A percentile compares a stretch with the other conserved stretches of the same genome.
phyloP scores from a whole-genome alignment of 2,888 invertebrate species.

The Petrolisthes manimaculis region DNA sequence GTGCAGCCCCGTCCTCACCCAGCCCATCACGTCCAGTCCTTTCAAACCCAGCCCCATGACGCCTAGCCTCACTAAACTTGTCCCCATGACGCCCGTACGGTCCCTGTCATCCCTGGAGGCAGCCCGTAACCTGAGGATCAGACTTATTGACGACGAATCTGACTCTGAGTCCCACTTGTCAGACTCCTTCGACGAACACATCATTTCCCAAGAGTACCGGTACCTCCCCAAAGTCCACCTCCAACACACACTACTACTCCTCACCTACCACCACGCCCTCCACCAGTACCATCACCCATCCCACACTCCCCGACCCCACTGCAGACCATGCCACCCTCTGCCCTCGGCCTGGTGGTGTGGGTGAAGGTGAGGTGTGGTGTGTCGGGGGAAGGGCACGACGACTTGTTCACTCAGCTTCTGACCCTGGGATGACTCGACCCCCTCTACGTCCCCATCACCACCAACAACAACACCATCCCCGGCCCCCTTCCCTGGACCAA shows the following conservation, averaged over 20 bases:
- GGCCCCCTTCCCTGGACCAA: slow-evolving; percentile 35
- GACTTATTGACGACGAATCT: slow-evolving; percentile 45
- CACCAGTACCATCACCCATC: neutral
- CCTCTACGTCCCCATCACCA: neutral
- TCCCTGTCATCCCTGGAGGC: neutral
- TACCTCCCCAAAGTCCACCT: neutral
- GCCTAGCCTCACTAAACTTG: neutral
- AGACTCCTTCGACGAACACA: slow-evolving; percentile 33
- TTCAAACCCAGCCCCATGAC: neutral
- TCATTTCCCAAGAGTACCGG: too few species aligned
- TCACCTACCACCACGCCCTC: neutral
- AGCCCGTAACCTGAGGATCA: slow-evolving; percentile 24
- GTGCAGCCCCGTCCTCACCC: slow-evolving; percentile 23
- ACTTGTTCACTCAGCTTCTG: slow-evolving; percentile 47
- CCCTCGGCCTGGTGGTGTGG: neutral
- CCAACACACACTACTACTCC: neutral
- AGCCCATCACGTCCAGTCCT: too few species aligned
- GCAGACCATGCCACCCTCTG: neutral
- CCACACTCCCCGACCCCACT: neutral
- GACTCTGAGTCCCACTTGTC: slow-evolving; percentile 39
- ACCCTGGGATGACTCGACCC: slow-evolving; percentile 38
- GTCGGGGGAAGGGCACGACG: slow-evolving; percentile 19
- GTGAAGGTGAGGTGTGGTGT: neutral
- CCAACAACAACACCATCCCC: slow-evolving; percentile 17
- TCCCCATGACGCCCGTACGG: neutral